Conservation (phyloP, 2,888 invertebrate species). For the Limnephilus marmoratus region DNA sequence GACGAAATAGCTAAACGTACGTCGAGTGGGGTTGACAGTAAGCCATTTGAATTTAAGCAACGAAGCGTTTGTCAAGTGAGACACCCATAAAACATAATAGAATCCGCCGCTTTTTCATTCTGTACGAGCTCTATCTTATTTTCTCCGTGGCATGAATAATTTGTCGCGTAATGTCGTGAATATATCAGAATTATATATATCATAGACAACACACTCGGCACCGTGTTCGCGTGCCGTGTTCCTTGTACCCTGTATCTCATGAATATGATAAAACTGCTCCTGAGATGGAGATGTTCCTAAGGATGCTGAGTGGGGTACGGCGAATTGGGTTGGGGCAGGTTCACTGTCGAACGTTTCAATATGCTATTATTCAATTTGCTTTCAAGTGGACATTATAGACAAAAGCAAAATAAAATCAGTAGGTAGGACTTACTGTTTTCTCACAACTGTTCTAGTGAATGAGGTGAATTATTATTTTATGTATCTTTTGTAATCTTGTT, state of each 20-base stretch:
- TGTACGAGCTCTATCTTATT: slow-evolving; percentile 27
- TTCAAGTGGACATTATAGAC: neutral
- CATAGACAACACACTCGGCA: slow-evolving; percentile 52
- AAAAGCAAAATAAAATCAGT: no score
- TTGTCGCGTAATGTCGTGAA: slow-evolving; percentile 47
- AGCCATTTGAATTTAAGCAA: slow-evolving; percentile 43
- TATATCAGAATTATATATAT: slow-evolving; percentile 58
- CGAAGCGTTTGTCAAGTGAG: slow-evolving; percentile 36
- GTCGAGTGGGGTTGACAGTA: slow-evolving; percentile 24
- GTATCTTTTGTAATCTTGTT: no score
- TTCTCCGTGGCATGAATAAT: slow-evolving; percentile 49
- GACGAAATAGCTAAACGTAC: slow-evolving; percentile 6
- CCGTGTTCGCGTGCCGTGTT: neutral
- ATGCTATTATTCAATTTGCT: neutral
- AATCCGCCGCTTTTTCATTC: slow-evolving; percentile 31
- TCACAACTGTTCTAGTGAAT: no score
- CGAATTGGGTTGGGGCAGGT: neutral
- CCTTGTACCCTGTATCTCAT: slow-evolving; percentile 21
- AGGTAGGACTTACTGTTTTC: no score
- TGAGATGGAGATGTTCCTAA: neutral
- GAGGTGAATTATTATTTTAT: no score
- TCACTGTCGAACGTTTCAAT: neutral
- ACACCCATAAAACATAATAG: slow-evolving; percentile 45
- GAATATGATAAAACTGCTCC: slow-evolving; percentile 41
- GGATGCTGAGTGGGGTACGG: neutral